A percentile compares a stretch with the other conserved stretches of the same genome.
Conservation (phyloP, 2,113 vertebrate genomes). For the Felis catus region F.catus_Fca126_mat1.0 CM031414.1:23626501-23627000, state of each 20-base stretch:
- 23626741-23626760: conserved; percentile 93
- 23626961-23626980: conserved; percentile 94
- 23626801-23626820: neutral
- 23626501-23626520: neutral
- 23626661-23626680: conserved; percentile 91
- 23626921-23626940: conserved; percentile 88
- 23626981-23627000: conserved; percentile 85
- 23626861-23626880: neutral
- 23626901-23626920: conserved; percentile 89
- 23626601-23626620: conserved; percentile 93
- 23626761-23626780: neutral
- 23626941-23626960: conserved; percentile 91
- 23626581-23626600: conserved; percentile 89
- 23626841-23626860: neutral
- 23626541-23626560: neutral
- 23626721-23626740: conserved; percentile 94
- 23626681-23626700: conserved; percentile 95
- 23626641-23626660: conserved; percentile 94
- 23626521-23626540: neutral
- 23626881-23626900: neutral
- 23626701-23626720: conserved; percentile 89
- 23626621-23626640: conserved; percentile 89
- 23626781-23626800: neutral
- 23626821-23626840: neutral
- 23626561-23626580: conserved; percentile 84